Percentiles rank a stretch among this genome's conserved stretches.
phyloP scores from a whole-genome alignment of 2,113 vertebrate genomes.

The Phycodurus eques region DNA sequence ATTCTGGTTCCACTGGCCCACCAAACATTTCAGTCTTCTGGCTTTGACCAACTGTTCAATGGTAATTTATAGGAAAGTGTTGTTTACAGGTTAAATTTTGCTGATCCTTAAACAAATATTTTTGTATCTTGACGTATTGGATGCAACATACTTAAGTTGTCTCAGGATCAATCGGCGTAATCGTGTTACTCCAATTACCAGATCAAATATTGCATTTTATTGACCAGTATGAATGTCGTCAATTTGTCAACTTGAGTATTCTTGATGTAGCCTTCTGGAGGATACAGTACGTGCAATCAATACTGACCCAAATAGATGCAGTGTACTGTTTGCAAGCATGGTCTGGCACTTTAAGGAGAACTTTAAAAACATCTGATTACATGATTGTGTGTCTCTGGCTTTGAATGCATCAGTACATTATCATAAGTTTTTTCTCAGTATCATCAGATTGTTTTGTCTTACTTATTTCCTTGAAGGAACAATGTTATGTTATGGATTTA shows the following conservation, averaged over 20 bases:
- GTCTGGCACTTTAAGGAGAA: constrained; percentile 29
- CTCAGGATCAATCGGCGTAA: neutral
- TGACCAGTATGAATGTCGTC: neutral
- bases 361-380: too few species aligned
- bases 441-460: too few species aligned
- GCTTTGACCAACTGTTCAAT: constrained; percentile 23
- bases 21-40: constrained; percentile 1
- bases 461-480: too few species aligned
- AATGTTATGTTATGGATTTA: too few species aligned
- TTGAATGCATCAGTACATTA: too few species aligned
- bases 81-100: constrained; percentile 2
- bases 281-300: constrained; percentile 20
- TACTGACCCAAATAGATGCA: constrained; percentile 27
- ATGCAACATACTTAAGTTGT: neutral
- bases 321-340: constrained; percentile 35
- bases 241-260: constrained; percentile 21
- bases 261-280: constrained; percentile 7
- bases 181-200: neutral
- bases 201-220: constrained; percentile 7
- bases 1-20: neutral
- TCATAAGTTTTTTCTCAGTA: too few species aligned
- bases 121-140: constrained; percentile 3
- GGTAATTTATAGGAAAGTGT: constrained; percentile 21
- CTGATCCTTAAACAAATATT: constrained; percentile 10
- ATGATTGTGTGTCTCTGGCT: too few species aligned